Conservation (phyloP, 2,888 invertebrate species). For the Euplexia lucipara region DNA sequence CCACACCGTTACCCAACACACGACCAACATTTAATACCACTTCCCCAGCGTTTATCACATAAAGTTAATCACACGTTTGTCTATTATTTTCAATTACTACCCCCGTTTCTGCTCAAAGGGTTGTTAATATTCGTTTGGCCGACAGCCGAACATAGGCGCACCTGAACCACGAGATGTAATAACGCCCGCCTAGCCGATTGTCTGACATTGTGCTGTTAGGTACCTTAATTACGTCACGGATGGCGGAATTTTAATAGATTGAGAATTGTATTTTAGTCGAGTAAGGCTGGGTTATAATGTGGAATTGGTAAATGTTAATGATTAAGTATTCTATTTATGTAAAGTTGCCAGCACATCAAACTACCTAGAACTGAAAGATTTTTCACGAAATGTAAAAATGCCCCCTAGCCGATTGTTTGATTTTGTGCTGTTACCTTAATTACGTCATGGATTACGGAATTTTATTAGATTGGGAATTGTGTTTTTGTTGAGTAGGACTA, state of each 20-base stretch:
- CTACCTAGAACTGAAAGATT: too few species aligned
- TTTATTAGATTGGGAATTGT: too few species aligned
- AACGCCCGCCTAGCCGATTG: conserved; percentile 64
- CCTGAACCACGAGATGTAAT: conserved; percentile 70
- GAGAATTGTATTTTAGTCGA: conserved; percentile 53
- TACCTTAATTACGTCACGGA: conserved; percentile 78
- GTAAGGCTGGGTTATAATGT: conserved; percentile 45
- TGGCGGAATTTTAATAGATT: conserved; percentile 62
- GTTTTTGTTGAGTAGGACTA: too few species aligned
- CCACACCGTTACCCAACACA: not conserved
- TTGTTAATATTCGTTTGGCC: conserved; percentile 88
- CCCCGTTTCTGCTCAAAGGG: conserved; percentile 77
- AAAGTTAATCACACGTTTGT: conserved; percentile 77
- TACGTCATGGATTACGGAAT: too few species aligned
- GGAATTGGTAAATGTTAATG: too few species aligned
- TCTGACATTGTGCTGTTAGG: conserved; percentile 77
- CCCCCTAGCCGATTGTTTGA: too few species aligned
- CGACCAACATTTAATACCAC: conserved; percentile 34
- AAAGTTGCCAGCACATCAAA: too few species aligned
- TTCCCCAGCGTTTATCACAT: conserved; percentile 37
- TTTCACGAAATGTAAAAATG: too few species aligned
- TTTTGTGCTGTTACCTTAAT: too few species aligned
- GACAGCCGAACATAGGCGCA: conserved; percentile 71
- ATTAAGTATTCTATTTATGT: too few species aligned
- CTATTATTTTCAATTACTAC: conserved; percentile 88